Evolutionary conservation across 2,797 vertebrate genomes (phyloP).

Genomic region (Melanogrammus aeglefinus): DNA sequence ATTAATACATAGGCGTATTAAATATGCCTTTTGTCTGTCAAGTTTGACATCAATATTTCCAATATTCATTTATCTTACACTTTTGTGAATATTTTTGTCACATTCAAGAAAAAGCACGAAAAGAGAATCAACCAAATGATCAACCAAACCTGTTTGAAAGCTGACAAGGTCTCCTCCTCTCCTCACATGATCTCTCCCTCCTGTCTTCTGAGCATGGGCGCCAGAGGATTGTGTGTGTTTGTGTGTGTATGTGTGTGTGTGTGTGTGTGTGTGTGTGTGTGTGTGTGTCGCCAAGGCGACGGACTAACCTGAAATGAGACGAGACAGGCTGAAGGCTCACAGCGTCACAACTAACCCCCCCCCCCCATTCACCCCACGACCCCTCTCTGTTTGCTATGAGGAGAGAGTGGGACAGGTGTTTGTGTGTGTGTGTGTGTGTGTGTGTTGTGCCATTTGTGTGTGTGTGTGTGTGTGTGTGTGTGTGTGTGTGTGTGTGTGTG

Average conservation of each 20-base stretch:
- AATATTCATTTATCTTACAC: not conserved
- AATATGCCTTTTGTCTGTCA: no score
- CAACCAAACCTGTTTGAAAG: not conserved
- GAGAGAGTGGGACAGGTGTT: not conserved
- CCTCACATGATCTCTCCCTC: not conserved
- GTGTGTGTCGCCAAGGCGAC: not conserved
- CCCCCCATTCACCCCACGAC: not conserved
- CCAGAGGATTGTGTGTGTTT: not conserved
- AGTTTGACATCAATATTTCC: no score
- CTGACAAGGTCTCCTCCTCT: not conserved
- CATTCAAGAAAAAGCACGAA: not conserved
- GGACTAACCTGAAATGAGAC: conserved; percentile 64
- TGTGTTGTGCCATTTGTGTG: no score
- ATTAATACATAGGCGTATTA: no score
- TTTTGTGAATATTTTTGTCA: not conserved
- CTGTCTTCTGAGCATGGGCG: not conserved
- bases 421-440: not conserved
- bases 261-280: no score
- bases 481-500: conserved; percentile 25
- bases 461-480: conserved; percentile 33
- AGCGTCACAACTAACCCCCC: not conserved
- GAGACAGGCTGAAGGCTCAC: conserved; percentile 54
- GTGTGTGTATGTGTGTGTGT: not conserved
- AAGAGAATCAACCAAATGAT: not conserved
- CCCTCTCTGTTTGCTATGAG: no score